phyloP scores from a whole-genome alignment of 2,113 vertebrate species.

The Ornithorhynchus anatinus region DNA sequence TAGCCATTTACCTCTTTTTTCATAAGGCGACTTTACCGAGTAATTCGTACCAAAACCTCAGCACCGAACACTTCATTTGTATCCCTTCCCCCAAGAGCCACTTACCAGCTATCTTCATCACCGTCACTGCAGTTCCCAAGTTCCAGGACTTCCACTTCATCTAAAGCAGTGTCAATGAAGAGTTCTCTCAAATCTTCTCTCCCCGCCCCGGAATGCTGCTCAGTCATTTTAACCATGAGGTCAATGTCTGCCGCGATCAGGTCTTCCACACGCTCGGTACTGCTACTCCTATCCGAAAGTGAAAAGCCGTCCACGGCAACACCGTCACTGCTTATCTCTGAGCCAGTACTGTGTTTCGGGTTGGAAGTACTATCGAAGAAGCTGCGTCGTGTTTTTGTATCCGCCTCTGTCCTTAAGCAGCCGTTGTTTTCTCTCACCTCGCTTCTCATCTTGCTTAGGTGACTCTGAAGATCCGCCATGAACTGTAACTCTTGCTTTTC shows the following conservation, averaged over 20 bases:
- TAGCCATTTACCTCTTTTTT: not conserved
- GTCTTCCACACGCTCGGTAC: not conserved
- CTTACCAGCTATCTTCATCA: constrained; percentile 88
- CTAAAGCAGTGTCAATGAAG: constrained; percentile 62
- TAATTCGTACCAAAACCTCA: fast-evolving
- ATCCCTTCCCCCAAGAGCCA: not conserved
- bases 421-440: constrained; percentile 58
- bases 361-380: constrained; percentile 35
- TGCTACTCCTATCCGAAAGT: constrained; percentile 25
- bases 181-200: constrained; percentile 55
- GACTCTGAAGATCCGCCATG: constrained; percentile 54
- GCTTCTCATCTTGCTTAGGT: constrained; percentile 51
- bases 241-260: constrained; percentile 37
- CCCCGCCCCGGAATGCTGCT: constrained; percentile 31
- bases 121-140: constrained; percentile 79
- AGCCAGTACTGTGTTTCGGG: constrained; percentile 4
- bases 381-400: constrained; percentile 46
- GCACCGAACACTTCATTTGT: fast-evolving
- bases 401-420: constrained; percentile 43
- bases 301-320: constrained; percentile 24
- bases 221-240: constrained; percentile 5
- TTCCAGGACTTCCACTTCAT: constrained; percentile 86
- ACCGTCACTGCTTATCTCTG: constrained; percentile 37
- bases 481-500: constrained; percentile 56
- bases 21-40: fast-evolving